Evolutionary conservation across 2,113 vertebrate genomes (phyloP).

Genomic region (Nanorana parkeri): DNA sequence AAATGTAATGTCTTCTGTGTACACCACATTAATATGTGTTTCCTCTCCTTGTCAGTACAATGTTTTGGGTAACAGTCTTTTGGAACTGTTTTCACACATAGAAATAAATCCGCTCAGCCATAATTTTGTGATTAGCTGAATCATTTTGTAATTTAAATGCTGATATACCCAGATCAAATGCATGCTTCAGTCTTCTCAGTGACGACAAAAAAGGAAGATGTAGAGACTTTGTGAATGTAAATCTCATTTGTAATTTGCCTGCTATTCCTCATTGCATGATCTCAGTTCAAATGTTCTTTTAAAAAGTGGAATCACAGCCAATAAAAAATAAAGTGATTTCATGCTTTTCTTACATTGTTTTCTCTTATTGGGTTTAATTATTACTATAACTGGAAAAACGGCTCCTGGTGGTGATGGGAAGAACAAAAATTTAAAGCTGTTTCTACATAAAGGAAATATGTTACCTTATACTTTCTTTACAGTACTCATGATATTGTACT

Average conservation of each 20-base stretch:
- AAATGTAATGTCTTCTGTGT: conserved; percentile 77
- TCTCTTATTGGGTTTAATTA: conserved; percentile 50
- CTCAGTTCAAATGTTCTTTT: conserved; percentile 84
- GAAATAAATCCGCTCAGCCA: conserved; percentile 50
- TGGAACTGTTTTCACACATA: conserved; percentile 67
- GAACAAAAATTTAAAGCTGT: no score
- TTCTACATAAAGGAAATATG: no score
- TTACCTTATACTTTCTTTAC: no score
- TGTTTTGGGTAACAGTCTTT: conserved; percentile 72
- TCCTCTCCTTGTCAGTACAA: conserved; percentile 73
- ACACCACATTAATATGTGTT: conserved; percentile 65
- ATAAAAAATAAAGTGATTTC: conserved; percentile 87
- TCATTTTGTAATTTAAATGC: conserved; percentile 70
- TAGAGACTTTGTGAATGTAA: conserved; percentile 76
- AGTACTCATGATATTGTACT: no score
- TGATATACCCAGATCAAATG: conserved; percentile 73
- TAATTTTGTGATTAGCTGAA: conserved; percentile 71
- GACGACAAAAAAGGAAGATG: conserved; percentile 70
- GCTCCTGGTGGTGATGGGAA: no score
- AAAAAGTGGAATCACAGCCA: conserved; percentile 88
- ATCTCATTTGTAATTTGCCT: conserved; percentile 78
- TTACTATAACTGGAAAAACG: no score
- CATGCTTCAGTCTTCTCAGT: conserved; percentile 75
- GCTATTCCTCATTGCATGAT: conserved; percentile 88
- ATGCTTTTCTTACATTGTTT: conserved; percentile 70